phyloP scores from a whole-genome alignment of 2,888 invertebrate genomes.

The Teleiodes luculella region DNA sequence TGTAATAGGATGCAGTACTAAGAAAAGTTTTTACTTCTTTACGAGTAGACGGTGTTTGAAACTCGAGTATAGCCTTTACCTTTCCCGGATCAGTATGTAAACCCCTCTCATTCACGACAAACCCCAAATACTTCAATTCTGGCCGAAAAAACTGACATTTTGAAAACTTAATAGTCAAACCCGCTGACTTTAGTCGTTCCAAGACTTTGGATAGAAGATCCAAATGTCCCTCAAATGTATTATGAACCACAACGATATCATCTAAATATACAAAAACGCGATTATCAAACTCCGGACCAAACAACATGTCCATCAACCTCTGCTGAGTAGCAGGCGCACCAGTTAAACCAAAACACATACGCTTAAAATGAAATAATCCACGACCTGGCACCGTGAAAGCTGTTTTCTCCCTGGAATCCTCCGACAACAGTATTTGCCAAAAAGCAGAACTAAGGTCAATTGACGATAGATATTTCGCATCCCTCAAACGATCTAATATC shows the following conservation, averaged over 20 bases:
- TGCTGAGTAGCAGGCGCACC: background rate
- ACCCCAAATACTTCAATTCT: slow-evolving; percentile 4
- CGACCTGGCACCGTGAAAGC: background rate
- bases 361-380: background rate
- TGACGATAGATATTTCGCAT: slow-evolving; percentile 7
- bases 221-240: background rate
- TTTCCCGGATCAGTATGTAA: slow-evolving; percentile 8
- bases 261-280: background rate
- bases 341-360: background rate
- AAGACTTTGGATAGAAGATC: background rate
- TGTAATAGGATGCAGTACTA: slow-evolving; percentile 16
- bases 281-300: background rate
- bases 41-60: slow-evolving; percentile 5
- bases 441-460: slow-evolving; percentile 12
- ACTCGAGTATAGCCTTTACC: slow-evolving; percentile 6
- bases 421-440: slow-evolving; percentile 12
- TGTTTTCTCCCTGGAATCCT: slow-evolving; percentile 7
- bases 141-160: background rate
- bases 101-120: background rate
- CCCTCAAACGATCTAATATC: background rate
- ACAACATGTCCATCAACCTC: background rate
- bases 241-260: background rate
- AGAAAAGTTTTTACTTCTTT: slow-evolving; percentile 15
- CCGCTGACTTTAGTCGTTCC: too few species aligned
- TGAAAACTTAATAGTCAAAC: too few species aligned